Evolutionary conservation across 2,888 invertebrate species (phyloP).

Genomic region (Heliconius aoede): DNA sequence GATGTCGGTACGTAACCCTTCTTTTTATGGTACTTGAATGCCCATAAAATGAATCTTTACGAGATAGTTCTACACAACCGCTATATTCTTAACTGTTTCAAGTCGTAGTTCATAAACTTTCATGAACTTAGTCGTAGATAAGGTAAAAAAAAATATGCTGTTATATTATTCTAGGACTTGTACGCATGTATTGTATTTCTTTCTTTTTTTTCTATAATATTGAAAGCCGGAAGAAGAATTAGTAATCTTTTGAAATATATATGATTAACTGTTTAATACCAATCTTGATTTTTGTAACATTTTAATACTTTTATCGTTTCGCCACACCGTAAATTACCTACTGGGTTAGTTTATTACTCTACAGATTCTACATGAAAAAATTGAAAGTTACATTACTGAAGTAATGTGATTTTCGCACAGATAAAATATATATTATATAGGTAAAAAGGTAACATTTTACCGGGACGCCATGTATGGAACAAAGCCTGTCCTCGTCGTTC

Average conservation of each 20-base stretch:
- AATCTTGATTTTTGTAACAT: too few species aligned
- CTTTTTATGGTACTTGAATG: constrained; percentile 59
- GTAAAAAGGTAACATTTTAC: background rate
- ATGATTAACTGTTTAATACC: too few species aligned
- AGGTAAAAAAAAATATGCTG: constrained; percentile 7
- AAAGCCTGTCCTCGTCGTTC: constrained; percentile 47
- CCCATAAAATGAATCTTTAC: constrained; percentile 68
- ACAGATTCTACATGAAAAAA: background rate
- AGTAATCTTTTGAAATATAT: too few species aligned
- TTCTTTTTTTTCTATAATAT: too few species aligned
- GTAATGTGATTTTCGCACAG: too few species aligned
- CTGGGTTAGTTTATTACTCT: too few species aligned
- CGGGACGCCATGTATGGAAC: constrained; percentile 32
- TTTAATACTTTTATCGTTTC: too few species aligned
- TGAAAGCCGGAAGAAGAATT: too few species aligned
- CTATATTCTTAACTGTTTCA: constrained; percentile 51
- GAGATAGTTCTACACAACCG: constrained; percentile 54
- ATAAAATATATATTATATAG: background rate
- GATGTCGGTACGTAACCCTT: constrained; percentile 53
- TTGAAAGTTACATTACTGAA: background rate
- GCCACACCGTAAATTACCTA: too few species aligned
- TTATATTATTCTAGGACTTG: constrained; percentile 11
- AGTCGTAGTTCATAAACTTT: constrained; percentile 48
- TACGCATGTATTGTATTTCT: background rate
- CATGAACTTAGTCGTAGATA: constrained; percentile 33